Base-by-base conservation (phyloP, 2,888 invertebrate genomes). In the Pterostichus madidus region DNA sequence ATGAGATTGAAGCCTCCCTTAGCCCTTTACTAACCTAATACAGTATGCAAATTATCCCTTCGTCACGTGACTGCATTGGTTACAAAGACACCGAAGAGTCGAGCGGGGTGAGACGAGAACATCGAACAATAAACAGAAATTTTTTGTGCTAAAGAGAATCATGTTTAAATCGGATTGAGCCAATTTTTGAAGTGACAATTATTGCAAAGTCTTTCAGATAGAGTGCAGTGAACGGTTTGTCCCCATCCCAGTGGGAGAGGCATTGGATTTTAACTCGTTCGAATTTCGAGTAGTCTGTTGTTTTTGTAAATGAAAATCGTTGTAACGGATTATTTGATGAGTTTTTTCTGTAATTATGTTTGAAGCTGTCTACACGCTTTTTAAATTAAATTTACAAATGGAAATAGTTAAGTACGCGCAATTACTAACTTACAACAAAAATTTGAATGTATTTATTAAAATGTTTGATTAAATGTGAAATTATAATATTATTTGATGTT, bases 181-280 rank as follows among this genome's bases (percentile, higher is more conserved):
- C 87, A 89, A 89, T 89, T 88, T 88, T 87, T 86, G 88, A 87
- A 88, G 88, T 89, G 88, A 89, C 89, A 89, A 89, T 89, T 89
- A 89, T 87, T 88, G 77, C 68, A 68, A 75, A 75, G 81, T 81
- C 81, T 81, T 81, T 81, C 73, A 71, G 80, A 80, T 53, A 56
- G 80, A 77, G 77, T 77, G 39, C 56, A 49, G n/a, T 10, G 49
- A 5, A 13, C 2, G 49, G 56, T 56, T 56, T 1, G n/a, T 64
- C 35, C 64, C 11, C 68, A 71, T 71, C 68, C 13, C 44, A n/a
- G 15, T 8, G 15, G 44, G 39, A 39, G 68, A 10, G 24, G 56
- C 15, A 2, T 1, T 24, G 24, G 56, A 17, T 5, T 13, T 56
- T 68, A 79, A 80, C 80, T 80, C 80, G 64, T 80, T 80, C 80